phyloP scores from a whole-genome alignment of 37 sponge, comb jelly and placozoan genomes.

The Ephydatia muelleri region DNA sequence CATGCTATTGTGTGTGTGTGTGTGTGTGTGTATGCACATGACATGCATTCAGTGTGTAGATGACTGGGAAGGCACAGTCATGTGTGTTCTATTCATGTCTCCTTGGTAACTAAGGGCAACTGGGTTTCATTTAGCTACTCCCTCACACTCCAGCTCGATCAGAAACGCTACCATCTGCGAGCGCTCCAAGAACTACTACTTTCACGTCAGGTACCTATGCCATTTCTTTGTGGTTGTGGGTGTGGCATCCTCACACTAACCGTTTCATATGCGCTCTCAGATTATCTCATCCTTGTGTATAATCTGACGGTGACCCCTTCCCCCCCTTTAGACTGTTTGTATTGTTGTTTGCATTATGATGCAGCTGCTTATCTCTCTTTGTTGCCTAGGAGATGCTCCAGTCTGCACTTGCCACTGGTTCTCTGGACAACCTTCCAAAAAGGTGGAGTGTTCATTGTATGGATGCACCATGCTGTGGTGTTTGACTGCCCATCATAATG shows the following conservation, averaged over 20 bases:
- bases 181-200: conserved; percentile 37
- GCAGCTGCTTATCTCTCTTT: too few relatives aligned
- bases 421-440: background rate
- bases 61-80: too few relatives aligned
- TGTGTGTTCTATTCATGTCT: background rate
- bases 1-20: background rate
- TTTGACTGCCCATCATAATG: background rate
- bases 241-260: background rate
- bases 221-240: background rate
- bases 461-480: background rate
- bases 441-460: background rate
- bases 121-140: too few relatives aligned
- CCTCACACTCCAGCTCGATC: conserved; percentile 24
- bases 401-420: background rate
- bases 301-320: too few relatives aligned
- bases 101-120: too few relatives aligned
- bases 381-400: background rate
- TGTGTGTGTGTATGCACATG: too few relatives aligned
- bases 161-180: conserved; percentile 28
- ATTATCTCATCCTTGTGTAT: too few relatives aligned
- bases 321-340: too few relatives aligned
- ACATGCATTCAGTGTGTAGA: too few relatives aligned
- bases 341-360: too few relatives aligned
- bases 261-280: too few relatives aligned
- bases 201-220: conserved; percentile 10